Evolutionary conservation across 53 echinoderm and acorn worm genomes (phyloP).

Genomic region (Holothuria scabra): DNA sequence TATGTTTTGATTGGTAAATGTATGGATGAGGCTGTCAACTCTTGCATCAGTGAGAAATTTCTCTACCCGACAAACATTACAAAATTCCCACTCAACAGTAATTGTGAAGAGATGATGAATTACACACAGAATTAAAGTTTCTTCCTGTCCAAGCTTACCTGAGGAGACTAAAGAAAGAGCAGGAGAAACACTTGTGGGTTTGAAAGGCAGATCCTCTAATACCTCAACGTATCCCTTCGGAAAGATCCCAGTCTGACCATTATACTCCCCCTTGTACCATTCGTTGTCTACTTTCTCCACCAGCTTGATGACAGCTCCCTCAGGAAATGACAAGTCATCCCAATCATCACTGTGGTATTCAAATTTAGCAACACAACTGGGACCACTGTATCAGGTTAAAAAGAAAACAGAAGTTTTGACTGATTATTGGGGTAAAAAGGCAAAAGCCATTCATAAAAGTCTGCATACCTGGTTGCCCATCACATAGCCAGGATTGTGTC

Average conservation of each 20-base stretch:
- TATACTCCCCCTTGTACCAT: constrained; percentile 81
- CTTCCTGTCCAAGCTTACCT: background rate
- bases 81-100: too few species aligned
- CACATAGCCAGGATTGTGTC: too few species aligned
- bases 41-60: too few species aligned
- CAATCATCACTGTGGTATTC: constrained; percentile 75
- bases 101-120: too few species aligned
- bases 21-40: too few species aligned
- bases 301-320: constrained; percentile 79
- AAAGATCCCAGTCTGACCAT: constrained; percentile 82
- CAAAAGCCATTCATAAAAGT: too few species aligned
- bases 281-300: constrained; percentile 65
- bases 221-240: constrained; percentile 86
- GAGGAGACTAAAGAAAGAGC: constrained; percentile 32
- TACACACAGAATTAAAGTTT: too few species aligned
- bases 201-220: constrained; percentile 70
- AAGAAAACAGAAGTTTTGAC: too few species aligned
- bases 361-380: constrained; percentile 87
- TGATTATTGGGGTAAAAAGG: too few species aligned
- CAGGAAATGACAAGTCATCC: constrained; percentile 78
- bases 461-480: too few species aligned
- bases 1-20: too few species aligned
- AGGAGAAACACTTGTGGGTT: background rate
- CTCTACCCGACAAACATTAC: too few species aligned
- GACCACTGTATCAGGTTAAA: constrained; percentile 56